phyloP scores from a whole-genome alignment of 2,888 invertebrate genomes.

The Athalia cordata region DNA sequence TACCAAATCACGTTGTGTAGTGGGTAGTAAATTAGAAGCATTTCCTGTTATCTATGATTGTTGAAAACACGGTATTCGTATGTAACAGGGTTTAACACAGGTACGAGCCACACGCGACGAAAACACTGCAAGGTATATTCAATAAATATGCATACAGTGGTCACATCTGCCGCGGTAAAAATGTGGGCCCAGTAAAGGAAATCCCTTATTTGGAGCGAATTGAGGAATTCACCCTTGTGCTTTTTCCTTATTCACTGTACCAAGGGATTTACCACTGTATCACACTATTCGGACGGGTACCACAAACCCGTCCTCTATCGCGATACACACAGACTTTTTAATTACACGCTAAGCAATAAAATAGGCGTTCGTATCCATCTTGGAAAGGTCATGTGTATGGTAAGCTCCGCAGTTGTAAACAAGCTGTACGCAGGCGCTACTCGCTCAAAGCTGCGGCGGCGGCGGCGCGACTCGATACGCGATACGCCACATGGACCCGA shows the following conservation, averaged over 20 bases:
- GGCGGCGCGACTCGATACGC: slow-evolving; percentile 61
- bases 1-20: slow-evolving; percentile 59
- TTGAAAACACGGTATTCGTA: background rate
- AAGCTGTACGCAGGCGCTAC: slow-evolving; percentile 71
- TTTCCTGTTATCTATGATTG: slow-evolving; percentile 51
- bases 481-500: slow-evolving; percentile 50
- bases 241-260: slow-evolving; percentile 2
- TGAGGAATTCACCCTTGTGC: slow-evolving; percentile 28
- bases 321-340: slow-evolving; percentile 42
- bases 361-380: slow-evolving; percentile 71
- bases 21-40: slow-evolving; percentile 65
- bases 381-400: slow-evolving; percentile 73
- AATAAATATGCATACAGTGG: slow-evolving; percentile 51
- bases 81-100: slow-evolving; percentile 15
- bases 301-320: slow-evolving; percentile 24
- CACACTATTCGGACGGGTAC: slow-evolving; percentile 2
- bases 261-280: slow-evolving; percentile 7
- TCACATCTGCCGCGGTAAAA: slow-evolving; percentile 58
- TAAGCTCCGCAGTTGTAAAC: slow-evolving; percentile 73
- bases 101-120: slow-evolving; percentile 18
- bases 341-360: slow-evolving; percentile 52
- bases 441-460: slow-evolving; percentile 60
- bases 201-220: slow-evolving; percentile 45
- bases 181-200: slow-evolving; percentile 36
- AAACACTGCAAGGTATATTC: slow-evolving; percentile 13